Evolutionary conservation across 2,113 vertebrate genomes (phyloP), one percentile per base, ranked within the genome.

Genomic region (Lathamus discolor): DNA sequence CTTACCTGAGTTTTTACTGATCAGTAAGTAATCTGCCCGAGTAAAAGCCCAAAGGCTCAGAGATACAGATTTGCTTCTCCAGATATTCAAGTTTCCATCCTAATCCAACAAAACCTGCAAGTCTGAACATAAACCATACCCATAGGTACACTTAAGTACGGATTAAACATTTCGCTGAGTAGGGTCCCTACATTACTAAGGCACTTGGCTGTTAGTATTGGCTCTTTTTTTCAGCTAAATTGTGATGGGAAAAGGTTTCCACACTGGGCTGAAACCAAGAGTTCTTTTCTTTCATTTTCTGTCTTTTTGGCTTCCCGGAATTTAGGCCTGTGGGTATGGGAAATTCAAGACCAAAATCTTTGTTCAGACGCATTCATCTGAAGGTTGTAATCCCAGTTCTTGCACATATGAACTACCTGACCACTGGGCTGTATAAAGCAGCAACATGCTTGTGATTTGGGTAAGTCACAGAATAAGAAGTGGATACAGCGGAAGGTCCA

Each of bases 171-270:
- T 76, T 92, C 69, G 44, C 83, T 93, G 83, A 94, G 81, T 33
- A 91, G 44, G 35, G 62, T 84, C 66, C 80, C 88, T 94, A 33
- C 9, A 6, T 91, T 96, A 62, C 74, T 59, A 28, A 62, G 44
- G 61, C 74, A 55, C n/a, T 85, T 94, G 74, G 81, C 88, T 93
- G 88, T 81, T 92, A 93, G 69, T 79, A 44, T 89, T 95, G 92
- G 92, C 92, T 95, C 86, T 87, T 87, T 92, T 91, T 91, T 82
- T 89, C 66, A 67, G 72, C 70, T 77, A 88, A 91, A 95, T 54
- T 68, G 64, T 90, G 92, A 93, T 95, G 90, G 70, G 63, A 88
- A 96, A 90, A 95, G 57, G 75, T 91, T 97, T 95, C 75, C 59
- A 90, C 16, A 2, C 31, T 63, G 35, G 48, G 57, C 66, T 73